Conservation (phyloP, 1,140 invertebrate genomes). For the Laupala kohalensis region DNA sequence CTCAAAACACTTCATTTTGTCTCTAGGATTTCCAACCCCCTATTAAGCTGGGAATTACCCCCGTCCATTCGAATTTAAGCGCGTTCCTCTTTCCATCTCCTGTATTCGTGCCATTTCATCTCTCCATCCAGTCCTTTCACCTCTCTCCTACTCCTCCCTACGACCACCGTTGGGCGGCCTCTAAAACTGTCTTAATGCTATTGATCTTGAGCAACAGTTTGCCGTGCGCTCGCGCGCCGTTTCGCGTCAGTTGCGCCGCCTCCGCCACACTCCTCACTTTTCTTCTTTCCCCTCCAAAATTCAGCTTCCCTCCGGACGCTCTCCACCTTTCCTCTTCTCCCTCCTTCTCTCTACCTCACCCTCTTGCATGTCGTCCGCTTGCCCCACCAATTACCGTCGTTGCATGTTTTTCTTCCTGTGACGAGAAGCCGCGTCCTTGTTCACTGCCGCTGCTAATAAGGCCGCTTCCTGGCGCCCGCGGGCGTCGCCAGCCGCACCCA, state of each 20-base stretch:
- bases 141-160: neutral
- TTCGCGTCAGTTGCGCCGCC: neutral
- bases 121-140: neutral
- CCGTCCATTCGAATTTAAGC: too few relatives aligned
- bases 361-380: neutral
- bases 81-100: too few relatives aligned
- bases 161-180: too few relatives aligned
- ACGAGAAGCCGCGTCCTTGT: neutral
- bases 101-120: neutral
- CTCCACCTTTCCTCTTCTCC: neutral
- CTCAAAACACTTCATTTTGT: too few relatives aligned
- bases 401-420: neutral
- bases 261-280: neutral
- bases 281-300: neutral
- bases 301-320: neutral
- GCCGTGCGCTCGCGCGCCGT: neutral
- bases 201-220: neutral
- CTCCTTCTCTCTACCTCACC: neutral
- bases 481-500: too few relatives aligned
- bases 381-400: neutral
- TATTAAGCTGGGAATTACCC: too few relatives aligned
- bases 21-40: too few relatives aligned
- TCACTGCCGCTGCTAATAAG: too few relatives aligned
- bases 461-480: too few relatives aligned
- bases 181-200: neutral